phyloP scores from a whole-genome alignment of 2,797 vertebrate species.

The Spondyliosoma cantharus region DNA sequence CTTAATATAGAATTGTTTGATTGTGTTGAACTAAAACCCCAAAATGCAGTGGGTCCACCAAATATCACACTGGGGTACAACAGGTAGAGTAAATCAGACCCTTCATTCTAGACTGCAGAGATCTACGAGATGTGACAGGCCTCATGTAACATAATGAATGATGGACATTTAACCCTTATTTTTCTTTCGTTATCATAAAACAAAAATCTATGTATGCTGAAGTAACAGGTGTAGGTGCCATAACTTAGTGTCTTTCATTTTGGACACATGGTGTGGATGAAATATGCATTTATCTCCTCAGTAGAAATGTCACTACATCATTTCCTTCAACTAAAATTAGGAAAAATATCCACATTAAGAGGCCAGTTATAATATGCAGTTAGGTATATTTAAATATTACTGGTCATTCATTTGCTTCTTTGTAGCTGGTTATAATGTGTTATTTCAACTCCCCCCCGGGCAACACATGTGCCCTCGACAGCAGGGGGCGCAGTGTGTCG shows the following conservation, averaged over 20 bases:
- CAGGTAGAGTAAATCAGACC: neutral
- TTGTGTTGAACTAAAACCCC: too few species aligned
- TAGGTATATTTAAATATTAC: neutral
- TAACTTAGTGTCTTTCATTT: neutral
- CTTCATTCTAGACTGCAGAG: neutral
- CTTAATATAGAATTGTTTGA: too few species aligned
- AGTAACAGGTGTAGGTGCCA: neutral
- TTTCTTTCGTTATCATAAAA: neutral
- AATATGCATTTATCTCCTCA: neutral
- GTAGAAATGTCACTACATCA: neutral
- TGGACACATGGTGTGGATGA: neutral
- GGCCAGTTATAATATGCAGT: too few species aligned
- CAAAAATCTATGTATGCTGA: neutral
- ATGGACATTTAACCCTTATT: neutral
- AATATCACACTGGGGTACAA: too few species aligned
- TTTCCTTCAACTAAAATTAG: neutral
- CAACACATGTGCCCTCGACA: neutral
- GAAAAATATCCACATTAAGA: neutral
- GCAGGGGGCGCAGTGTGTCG: slow-evolving; percentile 32
- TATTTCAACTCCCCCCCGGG: neutral
- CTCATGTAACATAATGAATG: neutral
- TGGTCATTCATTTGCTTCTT: neutral
- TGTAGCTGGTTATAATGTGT: neutral
- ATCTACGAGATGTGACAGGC: neutral
- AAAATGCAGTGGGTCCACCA: too few species aligned